phyloP scores from a whole-genome alignment of 2,888 invertebrate genomes.

The Agrochola lychnidis region DNA sequence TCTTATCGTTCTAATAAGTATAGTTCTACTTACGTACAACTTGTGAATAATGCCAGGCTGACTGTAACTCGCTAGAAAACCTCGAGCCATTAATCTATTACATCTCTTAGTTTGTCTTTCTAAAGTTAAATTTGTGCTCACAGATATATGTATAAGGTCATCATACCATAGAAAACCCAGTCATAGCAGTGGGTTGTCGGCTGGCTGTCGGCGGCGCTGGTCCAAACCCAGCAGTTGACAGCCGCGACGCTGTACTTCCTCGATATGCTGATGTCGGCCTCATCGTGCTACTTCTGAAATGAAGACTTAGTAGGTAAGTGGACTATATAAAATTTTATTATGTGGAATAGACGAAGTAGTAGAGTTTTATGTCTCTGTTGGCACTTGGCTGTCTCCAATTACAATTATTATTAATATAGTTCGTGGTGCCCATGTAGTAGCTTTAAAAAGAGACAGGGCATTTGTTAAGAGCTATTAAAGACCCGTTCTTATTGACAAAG shows the following conservation, averaged over 20 bases:
- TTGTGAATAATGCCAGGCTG: not conserved
- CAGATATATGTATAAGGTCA: not conserved
- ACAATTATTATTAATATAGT: not conserved
- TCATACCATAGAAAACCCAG: slow-evolving; percentile 85
- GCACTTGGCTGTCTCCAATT: not conserved
- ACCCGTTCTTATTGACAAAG: not conserved
- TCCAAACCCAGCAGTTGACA: slow-evolving; percentile 87
- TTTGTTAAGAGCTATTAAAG: too few relatives aligned
- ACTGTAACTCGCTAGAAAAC: not conserved
- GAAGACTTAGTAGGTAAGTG: not conserved
- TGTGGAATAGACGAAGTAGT: too few relatives aligned
- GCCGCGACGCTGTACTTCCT: slow-evolving; percentile 86
- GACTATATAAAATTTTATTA: too few relatives aligned
- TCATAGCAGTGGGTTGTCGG: slow-evolving; percentile 83
- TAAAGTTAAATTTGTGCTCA: not conserved
- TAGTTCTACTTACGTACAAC: not conserved
- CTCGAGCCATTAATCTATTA: not conserved
- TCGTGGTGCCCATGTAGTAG: too few relatives aligned
- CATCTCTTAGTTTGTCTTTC: not conserved
- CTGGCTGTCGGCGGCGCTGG: slow-evolving; percentile 85
- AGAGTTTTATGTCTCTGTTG: not conserved
- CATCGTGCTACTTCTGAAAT: slow-evolving; percentile 82
- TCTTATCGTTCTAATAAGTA: too few relatives aligned
- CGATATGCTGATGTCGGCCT: slow-evolving; percentile 88
- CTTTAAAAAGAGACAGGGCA: too few relatives aligned